Evolutionary conservation across 2,113 vertebrate species (phyloP).

Genomic region (Trochalopteron elliotii): DNA sequence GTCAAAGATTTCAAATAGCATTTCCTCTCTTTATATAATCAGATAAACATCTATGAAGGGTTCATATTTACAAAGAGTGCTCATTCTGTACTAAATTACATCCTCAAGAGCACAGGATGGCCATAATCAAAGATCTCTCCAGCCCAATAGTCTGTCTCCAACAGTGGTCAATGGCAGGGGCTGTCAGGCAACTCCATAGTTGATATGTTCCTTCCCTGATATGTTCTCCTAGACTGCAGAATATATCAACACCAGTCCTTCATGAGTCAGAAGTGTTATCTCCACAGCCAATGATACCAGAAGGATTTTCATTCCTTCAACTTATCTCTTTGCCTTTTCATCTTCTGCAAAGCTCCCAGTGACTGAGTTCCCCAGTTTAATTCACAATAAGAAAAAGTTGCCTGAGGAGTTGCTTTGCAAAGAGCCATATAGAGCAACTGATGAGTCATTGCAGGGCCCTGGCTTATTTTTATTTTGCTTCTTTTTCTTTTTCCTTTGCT

Average conservation of each 20-base stretch:
- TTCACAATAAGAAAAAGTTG: neutral
- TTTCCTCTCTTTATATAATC: neutral
- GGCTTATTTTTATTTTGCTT: neutral
- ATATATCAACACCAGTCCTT: rapidly evolving
- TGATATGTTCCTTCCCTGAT: neutral
- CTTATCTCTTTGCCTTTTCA: neutral
- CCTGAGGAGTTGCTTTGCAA: neutral
- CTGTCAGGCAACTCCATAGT: neutral
- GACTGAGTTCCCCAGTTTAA: neutral
- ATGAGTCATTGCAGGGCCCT: neutral
- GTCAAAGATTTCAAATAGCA: neutral
- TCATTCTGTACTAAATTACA: neutral
- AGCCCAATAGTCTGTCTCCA: neutral
- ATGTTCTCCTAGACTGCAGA: neutral
- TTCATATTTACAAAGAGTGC: neutral
- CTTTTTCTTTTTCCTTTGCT: no score
- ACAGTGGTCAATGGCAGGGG: rapidly evolving
- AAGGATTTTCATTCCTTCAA: neutral
- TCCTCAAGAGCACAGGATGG: neutral
- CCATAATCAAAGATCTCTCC: neutral
- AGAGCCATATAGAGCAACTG: neutral
- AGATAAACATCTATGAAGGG: neutral
- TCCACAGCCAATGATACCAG: neutral
- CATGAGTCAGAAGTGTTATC: neutral
- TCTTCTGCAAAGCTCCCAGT: neutral